Conservation (phyloP, 2,797 vertebrate genomes). For the Clarias laeviceps region DNA sequence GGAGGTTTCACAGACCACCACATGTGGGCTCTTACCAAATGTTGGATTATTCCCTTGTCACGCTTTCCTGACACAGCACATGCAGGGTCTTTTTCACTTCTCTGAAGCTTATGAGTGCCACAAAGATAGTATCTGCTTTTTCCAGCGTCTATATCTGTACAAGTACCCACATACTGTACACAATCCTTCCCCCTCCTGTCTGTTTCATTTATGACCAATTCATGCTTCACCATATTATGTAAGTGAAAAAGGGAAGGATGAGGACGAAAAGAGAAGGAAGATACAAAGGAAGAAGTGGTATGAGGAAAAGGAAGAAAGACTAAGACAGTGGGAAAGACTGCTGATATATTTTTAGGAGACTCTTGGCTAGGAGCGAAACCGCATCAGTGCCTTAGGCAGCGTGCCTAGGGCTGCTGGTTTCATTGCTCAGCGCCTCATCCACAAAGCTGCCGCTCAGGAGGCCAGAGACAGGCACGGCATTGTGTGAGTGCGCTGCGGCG, state of each 20-base stretch:
- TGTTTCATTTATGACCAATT: constrained; percentile 42
- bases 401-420: constrained; percentile 58
- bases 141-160: neutral
- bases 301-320: constrained; percentile 36
- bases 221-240: constrained; percentile 36
- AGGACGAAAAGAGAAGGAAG: constrained; percentile 29
- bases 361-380: constrained; percentile 47
- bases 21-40: constrained; percentile 29
- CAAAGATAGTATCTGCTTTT: constrained; percentile 4
- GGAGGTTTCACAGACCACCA: neutral
- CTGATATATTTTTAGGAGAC: constrained; percentile 57
- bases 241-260: constrained; percentile 40
- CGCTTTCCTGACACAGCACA: constrained; percentile 31
- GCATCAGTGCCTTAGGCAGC: constrained; percentile 55
- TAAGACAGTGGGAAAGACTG: constrained; percentile 34
- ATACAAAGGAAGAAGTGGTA: constrained; percentile 41
- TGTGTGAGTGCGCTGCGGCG: constrained; percentile 46
- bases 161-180: neutral
- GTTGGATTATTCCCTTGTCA: constrained; percentile 21
- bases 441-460: constrained; percentile 49
- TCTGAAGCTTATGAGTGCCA: constrained; percentile 27
- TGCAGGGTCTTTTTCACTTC: constrained; percentile 13
- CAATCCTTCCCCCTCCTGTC: neutral
- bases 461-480: constrained; percentile 51
- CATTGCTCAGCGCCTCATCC: constrained; percentile 53